A percentile compares a stretch with the other conserved stretches of the same genome.
Evolutionary conservation across 2,888 invertebrate species (phyloP).

Genomic region (Euclidia mi): DNA sequence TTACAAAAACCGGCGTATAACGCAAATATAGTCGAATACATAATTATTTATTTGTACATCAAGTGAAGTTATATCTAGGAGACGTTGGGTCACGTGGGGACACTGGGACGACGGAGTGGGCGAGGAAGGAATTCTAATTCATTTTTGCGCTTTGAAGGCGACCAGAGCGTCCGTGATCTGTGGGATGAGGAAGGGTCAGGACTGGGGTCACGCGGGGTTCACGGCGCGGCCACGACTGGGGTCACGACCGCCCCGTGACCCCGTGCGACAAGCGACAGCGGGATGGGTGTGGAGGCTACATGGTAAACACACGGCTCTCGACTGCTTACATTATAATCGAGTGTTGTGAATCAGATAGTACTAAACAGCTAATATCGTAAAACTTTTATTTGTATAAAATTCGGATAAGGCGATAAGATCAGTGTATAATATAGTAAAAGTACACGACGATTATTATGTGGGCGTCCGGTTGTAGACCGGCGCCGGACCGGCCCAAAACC

Average conservation of each 20-base stretch:
- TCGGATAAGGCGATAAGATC: slow-evolving; percentile 77
- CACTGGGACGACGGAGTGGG: slow-evolving; percentile 16
- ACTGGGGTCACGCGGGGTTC: slow-evolving; percentile 6
- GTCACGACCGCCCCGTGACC: background rate
- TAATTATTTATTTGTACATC: slow-evolving; percentile 70
- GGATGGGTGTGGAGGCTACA: slow-evolving; percentile 16
- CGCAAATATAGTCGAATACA: slow-evolving; percentile 60
- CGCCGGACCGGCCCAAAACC: too few relatives aligned
- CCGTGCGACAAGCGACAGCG: slow-evolving; percentile 6
- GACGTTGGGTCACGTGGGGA: slow-evolving; percentile 21
- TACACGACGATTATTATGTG: slow-evolving; percentile 25
- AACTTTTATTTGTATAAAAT: slow-evolving; percentile 69
- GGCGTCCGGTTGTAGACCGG: slow-evolving; percentile 1
- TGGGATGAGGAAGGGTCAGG: slow-evolving; percentile 28
- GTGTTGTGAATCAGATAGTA: slow-evolving; percentile 34
- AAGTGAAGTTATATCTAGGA: slow-evolving; percentile 54
- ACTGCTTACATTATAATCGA: slow-evolving; percentile 33
- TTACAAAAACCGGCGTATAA: slow-evolving; percentile 57
- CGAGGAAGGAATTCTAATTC: background rate
- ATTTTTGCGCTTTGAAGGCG: slow-evolving; percentile 11
- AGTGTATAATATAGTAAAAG: slow-evolving; percentile 54
- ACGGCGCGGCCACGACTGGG: background rate
- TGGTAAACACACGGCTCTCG: slow-evolving; percentile 21
- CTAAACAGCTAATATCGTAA: slow-evolving; percentile 64
- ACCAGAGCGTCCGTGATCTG: slow-evolving; percentile 61